A percentile compares a stretch with the other conserved stretches of the same genome.
These are phyloP conservation scores for Plecotus auritus DNA, from an alignment of 2,113 vertebrate genomes.

Conservation along the genomic window DNA sequence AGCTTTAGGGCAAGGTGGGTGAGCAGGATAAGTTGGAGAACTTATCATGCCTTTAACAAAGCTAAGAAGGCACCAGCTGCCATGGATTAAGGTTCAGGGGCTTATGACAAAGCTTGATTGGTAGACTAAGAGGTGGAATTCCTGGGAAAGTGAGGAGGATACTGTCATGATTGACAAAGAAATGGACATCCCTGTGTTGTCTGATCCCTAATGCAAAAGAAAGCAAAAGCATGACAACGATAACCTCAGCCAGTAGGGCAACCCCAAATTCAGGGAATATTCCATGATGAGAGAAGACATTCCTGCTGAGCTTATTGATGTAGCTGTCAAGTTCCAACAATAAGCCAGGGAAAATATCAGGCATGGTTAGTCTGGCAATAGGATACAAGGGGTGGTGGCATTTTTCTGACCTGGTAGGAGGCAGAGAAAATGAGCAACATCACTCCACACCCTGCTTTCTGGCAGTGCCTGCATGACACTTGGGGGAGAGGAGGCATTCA, in stretches of 20 bases:
- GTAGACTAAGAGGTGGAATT: neutral
- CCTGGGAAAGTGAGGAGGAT: neutral
- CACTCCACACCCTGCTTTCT: neutral
- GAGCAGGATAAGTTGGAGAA: neutral
- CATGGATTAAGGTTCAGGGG: neutral
- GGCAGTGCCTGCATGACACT: neutral
- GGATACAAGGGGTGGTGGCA: neutral
- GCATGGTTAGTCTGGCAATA: too few relatives aligned
- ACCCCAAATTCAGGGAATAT: neutral
- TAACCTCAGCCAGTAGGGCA: neutral
- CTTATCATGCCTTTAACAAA: neutral
- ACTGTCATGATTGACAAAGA: neutral
- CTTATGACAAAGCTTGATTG: neutral
- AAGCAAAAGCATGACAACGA: neutral
- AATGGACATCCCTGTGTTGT: neutral
- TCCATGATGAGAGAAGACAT: neutral
- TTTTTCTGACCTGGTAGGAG: neutral
- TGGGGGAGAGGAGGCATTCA: neutral
- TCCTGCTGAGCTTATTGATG: neutral
- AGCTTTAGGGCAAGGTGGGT: neutral
- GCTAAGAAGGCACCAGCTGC: neutral
- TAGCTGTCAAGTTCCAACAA: neutral
- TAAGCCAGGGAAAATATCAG: neutral
- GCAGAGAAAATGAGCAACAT: neutral
- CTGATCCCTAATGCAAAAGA: neutral